Evolutionary conservation across 2,797 vertebrate genomes (phyloP).

Genomic region (Microchirus variegatus): DNA sequence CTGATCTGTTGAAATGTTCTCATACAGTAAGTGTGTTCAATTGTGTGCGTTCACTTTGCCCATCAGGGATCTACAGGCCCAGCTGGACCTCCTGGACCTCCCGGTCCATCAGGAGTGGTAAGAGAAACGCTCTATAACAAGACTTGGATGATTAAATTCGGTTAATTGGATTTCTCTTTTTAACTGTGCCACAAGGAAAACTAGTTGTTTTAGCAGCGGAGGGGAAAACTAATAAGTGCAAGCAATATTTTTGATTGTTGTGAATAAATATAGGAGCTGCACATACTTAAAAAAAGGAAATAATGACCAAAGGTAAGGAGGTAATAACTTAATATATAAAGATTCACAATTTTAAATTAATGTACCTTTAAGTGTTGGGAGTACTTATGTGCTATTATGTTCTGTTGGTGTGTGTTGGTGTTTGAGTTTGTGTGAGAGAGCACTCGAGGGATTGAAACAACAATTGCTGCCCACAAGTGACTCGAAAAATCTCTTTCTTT

Average conservation of each 20-base stretch:
- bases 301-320: slow-evolving; percentile 1
- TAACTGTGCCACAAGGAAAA: neutral
- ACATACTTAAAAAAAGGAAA: neutral
- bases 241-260: slow-evolving; percentile 13
- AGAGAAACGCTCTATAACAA: slow-evolving; percentile 19
- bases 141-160: neutral
- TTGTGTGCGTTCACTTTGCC: slow-evolving; percentile 14
- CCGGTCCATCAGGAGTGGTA: slow-evolving; percentile 72
- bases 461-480: slow-evolving; percentile 5
- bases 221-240: neutral
- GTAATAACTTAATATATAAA: neutral
- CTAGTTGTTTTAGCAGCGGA: neutral
- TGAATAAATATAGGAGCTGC: slow-evolving; percentile 1
- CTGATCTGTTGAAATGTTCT: neutral
- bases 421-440: neutral
- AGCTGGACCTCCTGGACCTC: slow-evolving; percentile 68
- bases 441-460: neutral
- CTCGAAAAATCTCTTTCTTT: neutral
- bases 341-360: neutral
- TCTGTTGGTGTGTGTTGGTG: neutral
- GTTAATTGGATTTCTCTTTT: slow-evolving; percentile 2
- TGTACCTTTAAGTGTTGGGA: neutral
- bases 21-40: slow-evolving; percentile 5
- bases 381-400: neutral
- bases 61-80: slow-evolving; percentile 70